These are phyloP conservation scores for Girardinus metallicus DNA, from an alignment of 2,797 vertebrate genomes.

Conservation along the genomic window DNA sequence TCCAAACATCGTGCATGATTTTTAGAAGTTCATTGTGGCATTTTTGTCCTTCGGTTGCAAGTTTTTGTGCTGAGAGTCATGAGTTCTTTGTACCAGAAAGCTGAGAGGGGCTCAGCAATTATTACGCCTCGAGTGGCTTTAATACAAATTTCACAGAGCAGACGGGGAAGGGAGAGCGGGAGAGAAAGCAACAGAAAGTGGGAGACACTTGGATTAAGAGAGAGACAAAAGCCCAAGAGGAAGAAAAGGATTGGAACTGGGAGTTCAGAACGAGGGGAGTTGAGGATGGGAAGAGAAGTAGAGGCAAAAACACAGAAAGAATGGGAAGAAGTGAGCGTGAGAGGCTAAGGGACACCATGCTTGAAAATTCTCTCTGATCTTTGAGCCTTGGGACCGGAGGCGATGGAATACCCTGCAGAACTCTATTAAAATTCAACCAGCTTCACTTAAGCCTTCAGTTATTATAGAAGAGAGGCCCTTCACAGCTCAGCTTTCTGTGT, in stretches of 20 bases:
- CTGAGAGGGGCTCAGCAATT: conserved; percentile 67
- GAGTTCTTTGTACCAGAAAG: conserved; percentile 61
- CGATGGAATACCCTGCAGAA: conserved; percentile 76
- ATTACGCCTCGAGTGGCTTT: conserved; percentile 76
- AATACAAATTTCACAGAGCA: conserved; percentile 74
- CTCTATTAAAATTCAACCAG: conserved; percentile 79
- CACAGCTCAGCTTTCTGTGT: conserved; percentile 60
- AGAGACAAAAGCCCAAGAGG: conserved; percentile 71
- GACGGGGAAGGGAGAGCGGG: conserved; percentile 51
- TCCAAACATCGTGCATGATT: conserved; percentile 59
- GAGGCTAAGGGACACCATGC: conserved; percentile 71
- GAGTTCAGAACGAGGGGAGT: conserved; percentile 51
- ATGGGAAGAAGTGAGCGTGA: conserved; percentile 41
- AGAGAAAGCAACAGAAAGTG: conserved; percentile 37
- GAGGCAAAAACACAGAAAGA: conserved; percentile 35
- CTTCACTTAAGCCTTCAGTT: conserved; percentile 68
- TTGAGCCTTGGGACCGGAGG: conserved; percentile 73
- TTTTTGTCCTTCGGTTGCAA: conserved; percentile 68
- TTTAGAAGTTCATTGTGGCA: conserved; percentile 63
- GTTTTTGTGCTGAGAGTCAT: conserved; percentile 65
- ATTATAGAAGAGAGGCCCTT: conserved; percentile 72
- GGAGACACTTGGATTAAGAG: conserved; percentile 61
- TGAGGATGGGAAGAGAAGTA: conserved; percentile 42
- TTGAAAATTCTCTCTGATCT: conserved; percentile 82
- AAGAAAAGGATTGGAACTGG: conserved; percentile 56